Evolutionary conservation across 2,113 vertebrate genomes (phyloP).

Genomic region (Cettia cetti): DNA sequence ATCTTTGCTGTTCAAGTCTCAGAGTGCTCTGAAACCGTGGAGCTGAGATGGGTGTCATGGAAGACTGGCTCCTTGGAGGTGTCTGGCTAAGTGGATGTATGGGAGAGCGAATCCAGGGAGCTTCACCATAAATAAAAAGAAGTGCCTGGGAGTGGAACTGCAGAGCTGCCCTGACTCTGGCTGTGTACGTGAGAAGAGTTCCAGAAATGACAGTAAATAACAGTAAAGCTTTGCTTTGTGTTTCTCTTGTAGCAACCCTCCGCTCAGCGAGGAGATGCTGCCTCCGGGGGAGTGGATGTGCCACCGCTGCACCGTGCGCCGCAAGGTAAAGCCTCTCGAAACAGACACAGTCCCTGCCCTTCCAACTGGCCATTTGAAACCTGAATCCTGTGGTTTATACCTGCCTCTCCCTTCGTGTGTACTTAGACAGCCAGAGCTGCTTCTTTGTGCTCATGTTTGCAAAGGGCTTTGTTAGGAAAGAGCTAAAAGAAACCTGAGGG

Average conservation of each 20-base stretch:
- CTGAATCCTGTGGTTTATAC: background rate
- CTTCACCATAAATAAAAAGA: background rate
- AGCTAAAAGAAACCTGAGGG: background rate
- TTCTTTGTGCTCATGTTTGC: background rate
- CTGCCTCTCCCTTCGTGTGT: background rate
- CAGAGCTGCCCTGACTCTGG: background rate
- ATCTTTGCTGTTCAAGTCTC: background rate
- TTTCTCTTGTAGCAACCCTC: conserved; percentile 86
- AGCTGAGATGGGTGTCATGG: background rate
- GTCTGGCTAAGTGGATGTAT: background rate
- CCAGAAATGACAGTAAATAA: conserved; percentile 11
- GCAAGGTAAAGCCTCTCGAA: conserved; percentile 82
- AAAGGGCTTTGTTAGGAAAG: background rate
- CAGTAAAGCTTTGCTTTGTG: background rate
- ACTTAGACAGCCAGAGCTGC: background rate
- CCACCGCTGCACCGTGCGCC: conserved; percentile 93
- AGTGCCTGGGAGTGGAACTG: background rate
- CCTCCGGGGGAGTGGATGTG: conserved; percentile 99
- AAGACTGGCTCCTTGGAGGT: background rate
- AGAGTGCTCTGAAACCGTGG: background rate
- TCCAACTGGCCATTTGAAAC: background rate
- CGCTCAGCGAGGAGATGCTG: conserved; percentile 97
- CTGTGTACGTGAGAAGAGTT: background rate
- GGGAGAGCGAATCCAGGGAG: background rate
- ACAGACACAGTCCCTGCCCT: background rate